These are phyloP conservation scores for Cheumatopsyche charites DNA, from an alignment of 1,140 invertebrate species.

Conservation along the genomic window DNA sequence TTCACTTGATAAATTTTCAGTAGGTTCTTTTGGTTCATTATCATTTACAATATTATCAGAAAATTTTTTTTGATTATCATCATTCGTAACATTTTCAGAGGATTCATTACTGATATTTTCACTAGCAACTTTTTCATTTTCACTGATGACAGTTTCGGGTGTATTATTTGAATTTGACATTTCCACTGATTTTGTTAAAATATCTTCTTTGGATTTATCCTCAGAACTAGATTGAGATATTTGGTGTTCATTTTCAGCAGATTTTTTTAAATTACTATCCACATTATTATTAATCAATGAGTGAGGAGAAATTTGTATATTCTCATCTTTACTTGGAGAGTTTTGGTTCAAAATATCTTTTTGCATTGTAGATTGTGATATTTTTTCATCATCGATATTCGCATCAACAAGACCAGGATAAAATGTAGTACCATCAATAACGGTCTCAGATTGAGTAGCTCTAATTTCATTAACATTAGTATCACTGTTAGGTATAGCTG, in stretches of 20 bases:
- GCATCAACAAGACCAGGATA: not conserved
- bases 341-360: too few relatives aligned
- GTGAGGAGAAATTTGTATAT: not conserved
- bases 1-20: slow-evolving; percentile 5
- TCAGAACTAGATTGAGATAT: not conserved
- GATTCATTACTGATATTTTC: not conserved
- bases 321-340: too few relatives aligned
- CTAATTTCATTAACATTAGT: not conserved
- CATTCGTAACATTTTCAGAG: not conserved
- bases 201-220: not conserved
- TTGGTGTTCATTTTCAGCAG: not conserved
- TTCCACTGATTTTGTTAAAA: not conserved
- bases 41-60: too few relatives aligned
- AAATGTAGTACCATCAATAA: slow-evolving; percentile 19
- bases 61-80: too few relatives aligned
- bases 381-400: not conserved
- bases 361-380: not conserved
- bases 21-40: too few relatives aligned
- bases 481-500: not conserved
- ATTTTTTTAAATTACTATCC: not conserved
- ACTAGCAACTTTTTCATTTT: not conserved
- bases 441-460: slow-evolving; percentile 5
- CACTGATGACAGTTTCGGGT: not conserved
- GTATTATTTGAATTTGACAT: not conserved
- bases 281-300: not conserved